Percentiles rank a stretch among this genome's conserved stretches.
Conservation (phyloP, 2,888 invertebrate genomes). For the Scaptomyza parva region DNA sequence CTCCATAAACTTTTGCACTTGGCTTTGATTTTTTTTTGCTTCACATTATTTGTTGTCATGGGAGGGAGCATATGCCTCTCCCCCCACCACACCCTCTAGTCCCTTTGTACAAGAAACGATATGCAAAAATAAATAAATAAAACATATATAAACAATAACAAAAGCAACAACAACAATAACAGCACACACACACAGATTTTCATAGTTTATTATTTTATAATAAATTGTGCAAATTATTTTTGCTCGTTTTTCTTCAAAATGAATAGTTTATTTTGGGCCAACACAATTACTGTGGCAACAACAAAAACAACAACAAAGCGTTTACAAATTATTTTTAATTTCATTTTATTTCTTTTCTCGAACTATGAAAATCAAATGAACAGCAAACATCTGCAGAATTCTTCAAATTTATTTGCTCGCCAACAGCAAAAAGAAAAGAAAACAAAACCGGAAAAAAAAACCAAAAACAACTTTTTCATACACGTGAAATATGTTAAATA, state of each 20-base stretch:
- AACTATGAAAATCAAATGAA: constrained; percentile 51
- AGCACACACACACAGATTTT: constrained; percentile 38
- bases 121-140: constrained; percentile 56
- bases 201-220: constrained; percentile 66
- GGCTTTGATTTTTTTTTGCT: constrained; percentile 37
- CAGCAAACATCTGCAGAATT: constrained; percentile 65
- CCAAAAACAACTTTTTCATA: constrained; percentile 16
- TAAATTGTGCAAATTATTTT: constrained; percentile 72
- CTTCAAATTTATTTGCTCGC: constrained; percentile 69
- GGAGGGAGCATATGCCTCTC: too few relatives aligned
- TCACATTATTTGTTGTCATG: too few relatives aligned
- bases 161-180: constrained; percentile 16
- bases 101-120: constrained; percentile 14
- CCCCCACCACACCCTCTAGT: too few relatives aligned
- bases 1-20: constrained; percentile 42
- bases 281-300: constrained; percentile 32
- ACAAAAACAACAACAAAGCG: constrained; percentile 34
- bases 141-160: constrained; percentile 32
- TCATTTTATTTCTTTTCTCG: constrained; percentile 20
- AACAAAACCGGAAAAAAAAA: constrained; percentile 10
- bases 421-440: constrained; percentile 41
- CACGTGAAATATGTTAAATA: constrained; percentile 54
- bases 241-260: constrained; percentile 45
- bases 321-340: constrained; percentile 66
- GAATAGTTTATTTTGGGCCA: constrained; percentile 66